Evolutionary conservation across 1,140 invertebrate genomes (phyloP).

Genomic region (Gryllus bimaculatus): DNA sequence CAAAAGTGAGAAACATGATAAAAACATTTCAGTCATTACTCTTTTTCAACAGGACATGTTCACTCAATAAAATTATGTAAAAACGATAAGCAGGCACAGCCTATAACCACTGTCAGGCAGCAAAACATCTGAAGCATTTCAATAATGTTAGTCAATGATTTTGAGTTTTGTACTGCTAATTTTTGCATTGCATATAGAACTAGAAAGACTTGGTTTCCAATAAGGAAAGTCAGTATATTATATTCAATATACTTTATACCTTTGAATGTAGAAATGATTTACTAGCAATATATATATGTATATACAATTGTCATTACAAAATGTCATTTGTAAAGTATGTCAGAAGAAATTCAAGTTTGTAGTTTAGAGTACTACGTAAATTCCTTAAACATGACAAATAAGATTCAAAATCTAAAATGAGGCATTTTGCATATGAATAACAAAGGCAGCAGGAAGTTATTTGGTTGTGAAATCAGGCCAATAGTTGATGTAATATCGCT

Average conservation of each 20-base stretch:
- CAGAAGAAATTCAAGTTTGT: not conserved
- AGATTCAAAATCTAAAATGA: not conserved
- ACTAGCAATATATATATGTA: not conserved
- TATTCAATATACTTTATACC: not conserved
- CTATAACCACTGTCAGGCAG: not conserved
- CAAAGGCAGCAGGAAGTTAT: constrained; percentile 29
- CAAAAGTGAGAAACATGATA: not conserved
- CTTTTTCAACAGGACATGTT: not conserved
- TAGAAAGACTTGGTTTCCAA: not conserved
- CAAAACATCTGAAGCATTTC: not conserved
- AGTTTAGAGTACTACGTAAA: not conserved
- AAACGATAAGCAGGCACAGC: not conserved
- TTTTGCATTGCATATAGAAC: not conserved
- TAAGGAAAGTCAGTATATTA: not conserved
- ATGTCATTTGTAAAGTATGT: not conserved
- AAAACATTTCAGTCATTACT: not conserved
- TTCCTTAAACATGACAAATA: not conserved
- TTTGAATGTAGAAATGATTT: not conserved
- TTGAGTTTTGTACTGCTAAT: not conserved
- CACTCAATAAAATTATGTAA: not conserved
- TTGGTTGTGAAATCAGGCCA: constrained; percentile 85
- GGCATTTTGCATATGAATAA: not conserved
- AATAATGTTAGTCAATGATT: not conserved
- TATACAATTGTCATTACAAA: not conserved
- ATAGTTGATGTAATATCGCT: constrained; percentile 90